Evolutionary conservation across 2,888 invertebrate species (phyloP).

Genomic region (Noctua pronuba): DNA sequence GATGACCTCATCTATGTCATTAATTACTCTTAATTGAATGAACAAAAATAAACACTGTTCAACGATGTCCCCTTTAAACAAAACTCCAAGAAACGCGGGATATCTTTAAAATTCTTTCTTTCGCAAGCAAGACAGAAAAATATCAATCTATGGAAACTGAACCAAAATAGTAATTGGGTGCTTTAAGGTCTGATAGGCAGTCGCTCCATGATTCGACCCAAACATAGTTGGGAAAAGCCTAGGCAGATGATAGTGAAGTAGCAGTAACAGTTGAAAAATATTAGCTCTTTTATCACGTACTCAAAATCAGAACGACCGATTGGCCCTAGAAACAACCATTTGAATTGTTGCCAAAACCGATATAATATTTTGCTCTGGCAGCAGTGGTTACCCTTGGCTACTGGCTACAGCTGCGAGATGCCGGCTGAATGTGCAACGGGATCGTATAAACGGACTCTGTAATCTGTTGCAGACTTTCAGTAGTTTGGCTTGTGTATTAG

Average conservation of each 20-base stretch:
- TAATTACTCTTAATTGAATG: not conserved
- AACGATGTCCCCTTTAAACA: not conserved
- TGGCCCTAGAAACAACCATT: slow-evolving; percentile 36
- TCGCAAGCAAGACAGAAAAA: too few species aligned
- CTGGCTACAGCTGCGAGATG: slow-evolving; percentile 5
- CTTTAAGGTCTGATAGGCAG: not conserved
- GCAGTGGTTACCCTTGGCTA: slow-evolving; percentile 15
- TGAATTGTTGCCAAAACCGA: slow-evolving; percentile 61
- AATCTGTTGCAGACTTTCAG: slow-evolving; percentile 1
- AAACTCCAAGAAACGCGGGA: not conserved
- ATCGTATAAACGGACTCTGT: slow-evolving; percentile 11
- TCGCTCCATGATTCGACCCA: not conserved
- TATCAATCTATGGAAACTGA: not conserved
- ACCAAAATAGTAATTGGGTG: not conserved
- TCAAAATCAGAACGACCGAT: slow-evolving; percentile 23
- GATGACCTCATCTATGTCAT: not conserved
- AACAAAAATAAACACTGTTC: not conserved
- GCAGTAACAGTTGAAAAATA: slow-evolving; percentile 2
- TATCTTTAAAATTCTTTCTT: too few species aligned
- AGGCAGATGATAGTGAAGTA: not conserved
- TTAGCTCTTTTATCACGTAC: slow-evolving; percentile 7
- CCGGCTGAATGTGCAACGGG: slow-evolving; percentile 35
- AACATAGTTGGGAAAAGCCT: not conserved
- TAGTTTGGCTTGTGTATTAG: slow-evolving; percentile 13
- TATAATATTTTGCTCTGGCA: slow-evolving; percentile 28